A percentile compares a stretch with the other conserved stretches of the same genome.
These are phyloP conservation scores for Listronotus bonariensis DNA, from an alignment of 1,140 invertebrate species.

Conservation along the genomic window DNA sequence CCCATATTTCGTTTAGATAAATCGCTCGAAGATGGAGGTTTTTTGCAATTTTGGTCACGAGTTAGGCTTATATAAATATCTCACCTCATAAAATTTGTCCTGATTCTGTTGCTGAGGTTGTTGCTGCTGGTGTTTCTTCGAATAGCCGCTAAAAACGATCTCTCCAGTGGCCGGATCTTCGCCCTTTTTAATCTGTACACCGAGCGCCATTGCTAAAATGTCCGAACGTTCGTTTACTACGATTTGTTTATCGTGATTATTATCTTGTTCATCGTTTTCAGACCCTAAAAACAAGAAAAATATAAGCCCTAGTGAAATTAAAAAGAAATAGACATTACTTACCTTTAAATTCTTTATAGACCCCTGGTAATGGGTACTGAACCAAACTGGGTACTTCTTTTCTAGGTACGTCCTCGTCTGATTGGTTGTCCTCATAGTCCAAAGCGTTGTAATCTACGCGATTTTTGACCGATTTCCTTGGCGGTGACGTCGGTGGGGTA, in stretches of 20 bases:
- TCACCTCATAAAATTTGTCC: too few species aligned
- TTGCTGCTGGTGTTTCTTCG: slow-evolving; percentile 40
- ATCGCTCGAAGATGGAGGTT: too few species aligned
- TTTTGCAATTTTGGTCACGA: too few species aligned
- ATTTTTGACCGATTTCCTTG: slow-evolving; percentile 19
- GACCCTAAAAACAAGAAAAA: neutral
- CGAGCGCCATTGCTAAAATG: slow-evolving; percentile 55
- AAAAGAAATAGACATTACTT: neutral
- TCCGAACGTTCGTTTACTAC: slow-evolving; percentile 50
- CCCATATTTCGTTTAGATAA: too few species aligned
- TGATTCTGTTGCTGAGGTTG: neutral
- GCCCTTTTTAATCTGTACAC: slow-evolving; percentile 56
- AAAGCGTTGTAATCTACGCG: slow-evolving; percentile 57
- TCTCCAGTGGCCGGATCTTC: slow-evolving; percentile 50
- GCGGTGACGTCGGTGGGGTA: slow-evolving; percentile 22
- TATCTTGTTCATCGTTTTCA: slow-evolving; percentile 13
- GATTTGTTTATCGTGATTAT: slow-evolving; percentile 24
- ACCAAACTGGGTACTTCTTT: slow-evolving; percentile 53
- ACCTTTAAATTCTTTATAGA: slow-evolving; percentile 38
- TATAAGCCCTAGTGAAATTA: neutral
- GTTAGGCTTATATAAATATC: too few species aligned
- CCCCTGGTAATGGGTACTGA: slow-evolving; percentile 49
- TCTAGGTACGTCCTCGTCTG: slow-evolving; percentile 42
- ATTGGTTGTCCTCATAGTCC: slow-evolving; percentile 57
- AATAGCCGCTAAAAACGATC: slow-evolving; percentile 46